A percentile compares a stretch with the other conserved stretches of the same genome.
These are phyloP conservation scores for Rhinichthys osculus DNA, from an alignment of 2,797 vertebrate genomes.

Conservation along the genomic window DNA sequence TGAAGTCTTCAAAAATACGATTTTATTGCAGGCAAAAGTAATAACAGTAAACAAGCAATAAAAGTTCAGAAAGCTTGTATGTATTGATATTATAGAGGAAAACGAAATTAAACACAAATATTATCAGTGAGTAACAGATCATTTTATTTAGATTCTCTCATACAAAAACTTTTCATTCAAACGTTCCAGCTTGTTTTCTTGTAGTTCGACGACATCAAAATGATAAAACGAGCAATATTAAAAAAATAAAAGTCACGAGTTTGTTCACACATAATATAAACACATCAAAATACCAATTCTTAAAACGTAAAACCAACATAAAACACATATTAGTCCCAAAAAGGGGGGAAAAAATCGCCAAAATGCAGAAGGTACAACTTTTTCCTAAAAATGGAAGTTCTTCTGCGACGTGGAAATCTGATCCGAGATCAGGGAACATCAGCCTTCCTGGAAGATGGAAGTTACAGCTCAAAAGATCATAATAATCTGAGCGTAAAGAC, in stretches of 20 bases:
- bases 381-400: conserved; percentile 14
- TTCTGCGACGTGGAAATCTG: background rate
- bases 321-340: background rate
- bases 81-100: background rate
- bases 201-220: background rate
- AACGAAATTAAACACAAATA: background rate
- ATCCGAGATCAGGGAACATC: background rate
- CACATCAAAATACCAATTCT: background rate
- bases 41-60: background rate
- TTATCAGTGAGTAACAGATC: background rate
- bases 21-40: background rate
- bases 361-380: background rate
- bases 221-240: background rate
- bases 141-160: background rate
- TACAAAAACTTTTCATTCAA: background rate
- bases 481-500: background rate
- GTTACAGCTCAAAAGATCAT: background rate
- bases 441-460: background rate
- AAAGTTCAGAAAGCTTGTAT: background rate
- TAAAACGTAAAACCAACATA: conserved; percentile 9
- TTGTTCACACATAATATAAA: conserved; percentile 8
- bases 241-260: background rate
- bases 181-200: background rate
- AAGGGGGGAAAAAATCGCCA: too few species aligned
- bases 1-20: background rate